Evolutionary conservation across 2,888 invertebrate species (phyloP), one percentile per base, ranked within the genome.

Genomic region (Eueremaeus valkanovi): DNA sequence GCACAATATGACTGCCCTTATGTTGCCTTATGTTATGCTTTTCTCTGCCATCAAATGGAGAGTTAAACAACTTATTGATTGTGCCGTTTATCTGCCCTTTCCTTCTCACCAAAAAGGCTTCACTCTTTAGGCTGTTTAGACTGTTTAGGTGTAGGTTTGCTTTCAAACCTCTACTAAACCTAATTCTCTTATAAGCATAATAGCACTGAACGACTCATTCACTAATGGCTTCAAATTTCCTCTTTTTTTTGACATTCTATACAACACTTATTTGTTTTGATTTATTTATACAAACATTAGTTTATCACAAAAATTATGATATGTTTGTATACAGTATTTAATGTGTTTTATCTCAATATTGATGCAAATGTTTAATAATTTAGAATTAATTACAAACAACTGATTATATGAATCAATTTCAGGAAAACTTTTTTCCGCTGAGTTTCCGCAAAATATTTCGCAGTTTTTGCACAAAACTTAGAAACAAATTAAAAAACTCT

Each of bases 11-110:
- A 29, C 8, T 29, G 61, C 16, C 29, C 61, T 61, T 27, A 61
- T 61, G 29, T 27, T 61, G 29, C 29, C 61, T 61, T 27, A 61
- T 61, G 29, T 27, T 61, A 27, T 21, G 61, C 61, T 27, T 61
- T 61, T 16, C 2, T 3, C 21, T n/a, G n/a, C 51, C 3, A 13
- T 51, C 29, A 58, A 58, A 58, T 61, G 29, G 61, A 61, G 61
- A 29, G 9, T 11, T 16, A 6, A 11, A 31, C 24, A 21, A 58
- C 61, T 61, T 61, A 61, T 61, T 61, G 27, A 61, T 61, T 61
- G 18, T n/a, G n/a, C n/a, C n/a, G n/a, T 1, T 61, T 61, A 9
- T 61, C 61, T 3, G 16, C 61, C 13, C 18, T 16, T 55, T 21
- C 55, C 55, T 55, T n/a, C 9, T 55, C 21, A 21, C n/a, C n/a